A percentile compares a stretch with the other conserved stretches of the same genome.
phyloP scores from a whole-genome alignment of 1,140 invertebrate genomes.

The Drosophila gunungcola region DNA sequence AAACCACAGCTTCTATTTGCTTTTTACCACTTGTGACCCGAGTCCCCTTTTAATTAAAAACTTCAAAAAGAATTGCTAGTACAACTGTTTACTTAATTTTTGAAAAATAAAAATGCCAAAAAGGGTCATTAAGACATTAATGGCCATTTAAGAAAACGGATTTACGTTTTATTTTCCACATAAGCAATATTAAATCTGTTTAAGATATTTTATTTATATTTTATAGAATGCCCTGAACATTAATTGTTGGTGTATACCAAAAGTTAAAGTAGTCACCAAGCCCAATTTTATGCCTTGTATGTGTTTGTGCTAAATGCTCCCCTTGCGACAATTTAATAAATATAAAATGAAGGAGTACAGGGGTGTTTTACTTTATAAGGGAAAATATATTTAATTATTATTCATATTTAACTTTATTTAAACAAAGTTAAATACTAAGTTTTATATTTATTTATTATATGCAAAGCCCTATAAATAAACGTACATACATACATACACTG shows the following conservation, averaged over 20 bases:
- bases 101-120: too few relatives aligned
- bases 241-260: constrained; percentile 11
- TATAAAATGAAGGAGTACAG: constrained; percentile 63
- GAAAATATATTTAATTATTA: background rate
- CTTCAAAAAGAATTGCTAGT: too few relatives aligned
- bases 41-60: background rate
- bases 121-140: too few relatives aligned
- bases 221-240: background rate
- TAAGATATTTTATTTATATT: too few relatives aligned
- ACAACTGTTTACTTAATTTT: background rate
- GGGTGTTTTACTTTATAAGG: constrained; percentile 7
- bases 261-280: background rate
- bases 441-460: too few relatives aligned
- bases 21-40: constrained; percentile 3
- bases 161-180: too few relatives aligned
- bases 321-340: constrained; percentile 79
- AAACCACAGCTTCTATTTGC: background rate
- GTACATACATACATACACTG: too few relatives aligned
- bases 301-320: constrained; percentile 65
- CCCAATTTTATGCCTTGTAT: constrained; percentile 1
- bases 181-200: too few relatives aligned
- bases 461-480: too few relatives aligned
- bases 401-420: too few relatives aligned
- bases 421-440: too few relatives aligned
- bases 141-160: too few relatives aligned